Percentiles rank a stretch among this genome's conserved stretches.
Evolutionary conservation across 2,888 invertebrate species (phyloP).

Genomic region (Drosophila cognata): DNA sequence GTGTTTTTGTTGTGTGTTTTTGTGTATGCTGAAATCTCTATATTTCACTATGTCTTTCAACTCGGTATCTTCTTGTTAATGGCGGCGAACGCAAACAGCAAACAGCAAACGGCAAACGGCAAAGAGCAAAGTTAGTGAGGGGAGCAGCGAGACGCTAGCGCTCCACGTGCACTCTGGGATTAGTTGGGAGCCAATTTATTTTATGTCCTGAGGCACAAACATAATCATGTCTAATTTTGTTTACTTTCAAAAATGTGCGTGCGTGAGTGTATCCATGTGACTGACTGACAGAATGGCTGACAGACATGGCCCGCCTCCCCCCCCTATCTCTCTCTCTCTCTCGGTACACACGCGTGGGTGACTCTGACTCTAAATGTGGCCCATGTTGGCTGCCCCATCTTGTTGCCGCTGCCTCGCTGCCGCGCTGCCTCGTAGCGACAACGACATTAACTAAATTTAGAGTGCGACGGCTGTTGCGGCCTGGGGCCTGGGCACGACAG

Average conservation of each 20-base stretch:
- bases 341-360: conserved; percentile 40
- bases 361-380: conserved; percentile 15
- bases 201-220: conserved; percentile 78
- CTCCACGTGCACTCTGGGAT: conserved; percentile 71
- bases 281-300: conserved; percentile 25
- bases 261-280: conserved; percentile 60
- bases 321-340: conserved; percentile 5
- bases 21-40: background rate
- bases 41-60: conserved; percentile 25
- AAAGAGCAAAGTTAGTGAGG: conserved; percentile 34
- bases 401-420: conserved; percentile 10
- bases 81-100: conserved; percentile 18
- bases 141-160: conserved; percentile 37
- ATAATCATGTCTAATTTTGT: conserved; percentile 81
- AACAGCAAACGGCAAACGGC: conserved; percentile 32
- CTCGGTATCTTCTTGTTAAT: conserved; percentile 35
- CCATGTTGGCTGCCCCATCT: conserved; percentile 7
- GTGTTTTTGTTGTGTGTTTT: background rate
- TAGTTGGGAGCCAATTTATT: conserved; percentile 80
- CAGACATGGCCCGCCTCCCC: background rate
- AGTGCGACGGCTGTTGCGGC: conserved; percentile 72
- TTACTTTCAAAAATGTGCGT: conserved; percentile 79
- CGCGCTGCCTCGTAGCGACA: conserved; percentile 22
- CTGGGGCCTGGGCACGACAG: conserved; percentile 18
- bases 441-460: conserved; percentile 79